These are phyloP conservation scores for Tyto alba DNA, from an alignment of 2,113 vertebrate genomes.

Conservation along the genomic window DNA sequence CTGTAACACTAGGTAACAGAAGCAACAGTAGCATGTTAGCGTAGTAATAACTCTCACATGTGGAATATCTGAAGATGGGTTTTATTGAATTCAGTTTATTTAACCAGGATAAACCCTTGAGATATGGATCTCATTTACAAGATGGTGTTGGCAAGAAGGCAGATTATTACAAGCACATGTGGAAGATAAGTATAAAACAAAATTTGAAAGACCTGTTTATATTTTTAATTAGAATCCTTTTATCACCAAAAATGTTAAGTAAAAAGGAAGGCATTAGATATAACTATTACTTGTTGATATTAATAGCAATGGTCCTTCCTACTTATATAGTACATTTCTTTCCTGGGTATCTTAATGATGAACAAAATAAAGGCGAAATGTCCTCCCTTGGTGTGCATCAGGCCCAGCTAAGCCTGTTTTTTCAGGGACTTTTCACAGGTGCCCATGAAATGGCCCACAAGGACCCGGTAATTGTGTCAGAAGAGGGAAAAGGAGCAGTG, in stretches of 20 bases:
- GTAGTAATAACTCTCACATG: slow-evolving; percentile 77
- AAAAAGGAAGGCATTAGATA: background rate
- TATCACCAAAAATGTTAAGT: slow-evolving; percentile 33
- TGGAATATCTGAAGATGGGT: slow-evolving; percentile 73
- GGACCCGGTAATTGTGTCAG: background rate
- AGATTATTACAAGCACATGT: slow-evolving; percentile 75
- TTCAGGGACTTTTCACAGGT: background rate
- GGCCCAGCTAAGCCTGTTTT: background rate
- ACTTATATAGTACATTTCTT: background rate
- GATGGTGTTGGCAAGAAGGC: slow-evolving; percentile 73
- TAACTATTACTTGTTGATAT: background rate
- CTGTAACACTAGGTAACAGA: slow-evolving; percentile 73
- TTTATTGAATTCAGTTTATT: slow-evolving; percentile 83
- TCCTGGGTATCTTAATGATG: background rate
- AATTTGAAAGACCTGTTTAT: slow-evolving; percentile 55
- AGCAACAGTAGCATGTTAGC: slow-evolving; percentile 77
- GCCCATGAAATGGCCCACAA: background rate
- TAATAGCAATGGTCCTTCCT: background rate
- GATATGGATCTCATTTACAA: slow-evolving; percentile 82
- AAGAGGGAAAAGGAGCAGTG: background rate
- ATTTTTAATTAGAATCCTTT: slow-evolving; percentile 53
- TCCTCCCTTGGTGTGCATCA: background rate
- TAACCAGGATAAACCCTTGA: slow-evolving; percentile 74
- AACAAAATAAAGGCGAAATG: background rate
- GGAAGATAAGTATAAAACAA: slow-evolving; percentile 71